Conservation (phyloP, 2,888 invertebrate genomes). For the Tolmerus cingulatus region DNA sequence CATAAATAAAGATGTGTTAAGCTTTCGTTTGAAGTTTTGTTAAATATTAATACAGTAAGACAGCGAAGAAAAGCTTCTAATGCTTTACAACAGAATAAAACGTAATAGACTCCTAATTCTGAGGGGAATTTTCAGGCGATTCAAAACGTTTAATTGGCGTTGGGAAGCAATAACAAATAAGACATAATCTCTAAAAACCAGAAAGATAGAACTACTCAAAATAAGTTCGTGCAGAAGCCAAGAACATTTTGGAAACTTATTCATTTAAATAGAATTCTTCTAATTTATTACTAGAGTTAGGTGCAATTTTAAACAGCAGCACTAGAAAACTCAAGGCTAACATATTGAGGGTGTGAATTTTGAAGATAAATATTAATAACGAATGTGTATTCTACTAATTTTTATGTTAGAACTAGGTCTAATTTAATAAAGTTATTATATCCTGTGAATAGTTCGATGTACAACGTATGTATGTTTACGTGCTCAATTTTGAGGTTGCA, state of each 20-base stretch:
- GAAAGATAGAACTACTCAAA: not conserved
- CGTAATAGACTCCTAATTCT: not conserved
- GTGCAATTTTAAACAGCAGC: not conserved
- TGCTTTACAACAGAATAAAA: not conserved
- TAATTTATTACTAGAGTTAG: not conserved
- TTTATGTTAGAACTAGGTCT: not conserved
- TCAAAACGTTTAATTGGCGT: not conserved
- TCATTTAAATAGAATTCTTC: not conserved
- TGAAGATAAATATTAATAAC: not conserved
- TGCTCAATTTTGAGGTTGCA: not conserved
- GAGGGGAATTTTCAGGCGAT: not conserved
- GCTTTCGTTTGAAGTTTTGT: not conserved
- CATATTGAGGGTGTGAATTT: not conserved
- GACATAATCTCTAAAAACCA: not conserved
- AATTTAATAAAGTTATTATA: not conserved
- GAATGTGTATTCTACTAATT: not conserved
- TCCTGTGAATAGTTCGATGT: not conserved
- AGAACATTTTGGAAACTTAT: not conserved
- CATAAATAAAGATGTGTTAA: not conserved
- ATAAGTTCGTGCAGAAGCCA: not conserved
- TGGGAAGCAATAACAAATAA: not conserved
- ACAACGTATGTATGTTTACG: not conserved
- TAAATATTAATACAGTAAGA: not conserved
- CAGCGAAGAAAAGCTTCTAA: not conserved
- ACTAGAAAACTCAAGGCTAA: not conserved